Percentiles rank a stretch among this genome's conserved stretches.
Evolutionary conservation across 2,888 invertebrate species (phyloP).

Genomic region (Spialia ferax): DNA sequence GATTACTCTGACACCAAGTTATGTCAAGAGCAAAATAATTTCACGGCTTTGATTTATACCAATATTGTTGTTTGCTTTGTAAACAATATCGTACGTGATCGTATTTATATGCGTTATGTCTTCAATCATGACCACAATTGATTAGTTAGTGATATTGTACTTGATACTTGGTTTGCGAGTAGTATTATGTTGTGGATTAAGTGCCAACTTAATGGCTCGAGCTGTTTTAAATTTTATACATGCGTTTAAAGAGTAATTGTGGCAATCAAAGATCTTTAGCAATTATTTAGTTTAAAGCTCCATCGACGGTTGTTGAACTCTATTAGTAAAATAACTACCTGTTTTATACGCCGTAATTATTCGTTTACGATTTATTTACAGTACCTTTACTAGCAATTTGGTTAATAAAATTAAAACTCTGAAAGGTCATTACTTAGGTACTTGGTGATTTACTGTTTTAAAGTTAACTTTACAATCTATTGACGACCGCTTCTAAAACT

Average conservation of each 20-base stretch:
- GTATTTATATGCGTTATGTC: constrained; percentile 15
- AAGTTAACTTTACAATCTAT: constrained; percentile 14
- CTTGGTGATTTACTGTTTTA: too few relatives aligned
- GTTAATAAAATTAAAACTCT: constrained; percentile 18
- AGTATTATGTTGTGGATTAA: neutral
- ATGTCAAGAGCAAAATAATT: constrained; percentile 62
- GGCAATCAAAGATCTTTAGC: constrained; percentile 7
- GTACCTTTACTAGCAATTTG: constrained; percentile 16
- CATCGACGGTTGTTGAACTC: constrained; percentile 1
- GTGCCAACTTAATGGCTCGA: neutral
- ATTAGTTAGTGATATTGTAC: constrained; percentile 35
- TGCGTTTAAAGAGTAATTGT: constrained; percentile 15
- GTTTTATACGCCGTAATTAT: constrained; percentile 6
- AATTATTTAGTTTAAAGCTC: constrained; percentile 18
- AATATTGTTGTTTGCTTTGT: constrained; percentile 55
- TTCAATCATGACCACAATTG: constrained; percentile 21
- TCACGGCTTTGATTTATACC: constrained; percentile 56
- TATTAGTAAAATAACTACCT: neutral
- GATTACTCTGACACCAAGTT: constrained; percentile 65
- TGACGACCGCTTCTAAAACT: neutral
- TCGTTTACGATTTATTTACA: constrained; percentile 27
- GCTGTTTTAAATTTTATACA: neutral
- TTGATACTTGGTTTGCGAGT: constrained; percentile 16
- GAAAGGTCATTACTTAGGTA: too few relatives aligned
- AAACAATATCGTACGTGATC: constrained; percentile 36